Base-by-base conservation (phyloP, 2,113 vertebrate genomes). In the Psephotus haematonotus region DNA sequence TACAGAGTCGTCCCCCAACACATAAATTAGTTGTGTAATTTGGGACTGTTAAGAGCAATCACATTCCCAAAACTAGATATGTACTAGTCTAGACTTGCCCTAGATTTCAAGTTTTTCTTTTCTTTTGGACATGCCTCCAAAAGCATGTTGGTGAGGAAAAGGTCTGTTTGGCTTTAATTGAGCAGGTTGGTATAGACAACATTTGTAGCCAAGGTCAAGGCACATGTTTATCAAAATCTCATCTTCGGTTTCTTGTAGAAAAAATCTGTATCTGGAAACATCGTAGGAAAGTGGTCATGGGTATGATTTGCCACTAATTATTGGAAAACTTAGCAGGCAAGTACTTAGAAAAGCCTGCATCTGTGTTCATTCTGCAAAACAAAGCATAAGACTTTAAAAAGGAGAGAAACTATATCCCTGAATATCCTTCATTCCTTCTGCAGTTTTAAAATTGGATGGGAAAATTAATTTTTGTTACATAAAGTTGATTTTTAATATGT, bases 21-120 rank as follows among this genome's bases (percentile, higher is more conserved):
- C 57, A 35, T n/a, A 35, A 35, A 59, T 59, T 35, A 59, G 5
- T 59, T 59, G 33, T 59, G 57, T 59, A 24, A 59, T 59, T 23
- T 35, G 57, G 23, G 41, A 7, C 31, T 27, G 0, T 11, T n/a
- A 27, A 23, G 22, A 35, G 15, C 29, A 43, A 2, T 68, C 6
- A 4, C 2, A 0, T 9, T 63, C 24, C 23, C 31, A 44, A 62
- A 72, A 44, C 7, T 46, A 8, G 31, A 17, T 41, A 22, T 0
- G 0, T 31, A 31, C 4, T 35, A 59, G 13, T 37, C 8, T 22
- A 25, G 22, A 7, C 10, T 47, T 41, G 8, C 11, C 11, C 14
- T 23, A 20, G 6, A 22, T 2, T n/a, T 47, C 5, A 68, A 55
- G 5, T 11, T 83, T 63, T 35, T 33, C 17, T 78, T 64, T 62